phyloP scores from a whole-genome alignment of 2,113 vertebrate genomes.

The Suncus etruscus region DNA sequence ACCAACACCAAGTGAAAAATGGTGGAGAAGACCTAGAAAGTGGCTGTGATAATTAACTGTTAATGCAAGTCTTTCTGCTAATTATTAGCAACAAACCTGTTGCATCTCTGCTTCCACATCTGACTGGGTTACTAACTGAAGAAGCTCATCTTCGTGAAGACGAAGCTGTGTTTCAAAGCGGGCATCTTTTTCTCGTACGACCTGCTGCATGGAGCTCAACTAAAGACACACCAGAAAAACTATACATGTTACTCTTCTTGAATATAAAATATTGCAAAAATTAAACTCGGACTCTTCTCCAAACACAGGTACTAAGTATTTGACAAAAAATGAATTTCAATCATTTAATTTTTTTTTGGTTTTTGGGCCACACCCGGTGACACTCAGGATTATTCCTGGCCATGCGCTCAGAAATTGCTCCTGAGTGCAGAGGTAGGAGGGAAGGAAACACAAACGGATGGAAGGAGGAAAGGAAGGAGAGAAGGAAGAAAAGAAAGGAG shows the following conservation, averaged over 20 bases:
- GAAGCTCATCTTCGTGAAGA: conserved; percentile 93
- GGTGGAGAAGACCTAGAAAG: neutral
- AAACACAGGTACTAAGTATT: conserved; percentile 34
- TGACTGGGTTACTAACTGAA: conserved; percentile 83
- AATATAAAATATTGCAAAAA: conserved; percentile 25
- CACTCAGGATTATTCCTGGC: too few relatives aligned
- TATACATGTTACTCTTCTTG: conserved; percentile 77
- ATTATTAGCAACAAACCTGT: conserved; percentile 88
- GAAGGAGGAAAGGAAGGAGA: too few relatives aligned
- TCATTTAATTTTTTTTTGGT: too few relatives aligned
- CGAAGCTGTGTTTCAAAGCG: conserved; percentile 92
- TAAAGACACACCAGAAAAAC: conserved; percentile 84
- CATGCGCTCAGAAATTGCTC: too few relatives aligned
- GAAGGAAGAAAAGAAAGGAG: too few relatives aligned
- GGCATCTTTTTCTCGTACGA: conserved; percentile 93
- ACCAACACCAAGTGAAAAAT: neutral
- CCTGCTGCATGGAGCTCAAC: conserved; percentile 90
- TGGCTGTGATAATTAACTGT: conserved; percentile 56
- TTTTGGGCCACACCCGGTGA: too few relatives aligned
- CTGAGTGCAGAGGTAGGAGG: too few relatives aligned
- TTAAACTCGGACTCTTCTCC: conserved; percentile 58
- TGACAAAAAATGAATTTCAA: neutral
- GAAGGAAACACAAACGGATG: too few relatives aligned
- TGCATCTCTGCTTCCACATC: conserved; percentile 89
- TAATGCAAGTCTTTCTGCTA: conserved; percentile 62